Evolutionary conservation across 1,140 invertebrate genomes (phyloP), one percentile per base, ranked within the genome.

Genomic region (Diabrotica virgifera): DNA sequence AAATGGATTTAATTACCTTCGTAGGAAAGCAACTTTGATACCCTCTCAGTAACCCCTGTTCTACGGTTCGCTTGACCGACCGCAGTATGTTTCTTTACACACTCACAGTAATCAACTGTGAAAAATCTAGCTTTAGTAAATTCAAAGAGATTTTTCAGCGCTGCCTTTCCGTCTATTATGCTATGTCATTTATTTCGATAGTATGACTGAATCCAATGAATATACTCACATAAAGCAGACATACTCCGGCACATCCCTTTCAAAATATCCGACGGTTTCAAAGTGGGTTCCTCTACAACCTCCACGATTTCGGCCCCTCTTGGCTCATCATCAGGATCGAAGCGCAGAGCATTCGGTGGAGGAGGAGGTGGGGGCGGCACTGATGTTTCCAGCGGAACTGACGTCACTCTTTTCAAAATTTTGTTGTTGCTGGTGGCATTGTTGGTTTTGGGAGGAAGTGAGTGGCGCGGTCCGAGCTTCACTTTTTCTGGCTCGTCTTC

Each of bases 361-460:
- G 88, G 84, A 0, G 87, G 87, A 0, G 87, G 85, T 1, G 87
- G 85, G 2, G 85, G 86, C 6, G 85, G 82, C 0, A 85, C 70
- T n/a, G 64, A 68, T 5, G 62, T 55, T 50, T 74, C 71, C 7
- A 61, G 63, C 24, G 72, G 72, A 5, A 63, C 63, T 2, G 74
- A 76, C 53, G 68, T 71, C 37, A 68, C 70, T 50, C 73, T 67
- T 60, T 76, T 73, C 38, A 77, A 38, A 0, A 76, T 72, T 71
- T 65, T 81, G 75, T 65, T 75, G 13, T 80, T 78, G 66, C 8
- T 65, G 59, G 69, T 66, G 64, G 12, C 57, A 36, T 68, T 60
- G 14, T 37, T 58, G 0, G 52, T 65, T 37, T 67, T 59, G 46
- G 75, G 68, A 11, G 79, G 79, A 54, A 80, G 59, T 0, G 80